Base-by-base conservation (phyloP, 2,113 vertebrate species). In the Python bivittatus region DNA sequence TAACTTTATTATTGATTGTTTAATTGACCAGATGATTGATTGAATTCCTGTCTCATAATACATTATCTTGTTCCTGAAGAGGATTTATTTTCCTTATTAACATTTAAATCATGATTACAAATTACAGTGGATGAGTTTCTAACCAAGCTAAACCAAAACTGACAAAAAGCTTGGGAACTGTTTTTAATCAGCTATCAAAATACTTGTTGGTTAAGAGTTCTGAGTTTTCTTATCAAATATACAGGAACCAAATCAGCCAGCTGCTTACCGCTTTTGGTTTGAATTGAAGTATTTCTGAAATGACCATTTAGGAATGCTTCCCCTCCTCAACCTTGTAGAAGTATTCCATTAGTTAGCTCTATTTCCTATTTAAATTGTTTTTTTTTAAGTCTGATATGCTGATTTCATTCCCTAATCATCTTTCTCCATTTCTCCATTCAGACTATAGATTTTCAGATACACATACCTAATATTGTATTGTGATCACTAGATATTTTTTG, bases 281-380 rank as follows among this genome's bases (percentile, higher is more conserved):
- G 72, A 79, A 84, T 85, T 91, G 38, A 9, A 79, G 38, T 79
- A 33, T 86, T 91, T 91, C 57, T 60, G 42, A 90, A 83, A 9
- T 57, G 42, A 79, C 33, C 68, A 79, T 79, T 79, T 33, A 79
- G 33, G 15, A 79, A 17, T 79, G 64, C 6, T 79, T 79, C 15
- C 6, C 23, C n/a, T 42, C 68, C 54, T 27, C 27, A 58, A 29
- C 4, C 13, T 61, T 48, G 10, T 52, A 61, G 25, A 48, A 15
- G 38, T 12, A 60, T 60, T 60, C 72, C 54, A 33, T 57, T 57
- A 29, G 53, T 23, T 57, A 13, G 54, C 68, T 57, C 15, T 42
- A 27, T 17, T 56, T 13, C 27, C 12, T 79, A 20, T 54, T 54
- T 25, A 44, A 13, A n/a, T 38, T 54, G 17, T 17, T 22, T 54